phyloP scores from a whole-genome alignment of 2,888 invertebrate species.

The Autographa gamma region DNA sequence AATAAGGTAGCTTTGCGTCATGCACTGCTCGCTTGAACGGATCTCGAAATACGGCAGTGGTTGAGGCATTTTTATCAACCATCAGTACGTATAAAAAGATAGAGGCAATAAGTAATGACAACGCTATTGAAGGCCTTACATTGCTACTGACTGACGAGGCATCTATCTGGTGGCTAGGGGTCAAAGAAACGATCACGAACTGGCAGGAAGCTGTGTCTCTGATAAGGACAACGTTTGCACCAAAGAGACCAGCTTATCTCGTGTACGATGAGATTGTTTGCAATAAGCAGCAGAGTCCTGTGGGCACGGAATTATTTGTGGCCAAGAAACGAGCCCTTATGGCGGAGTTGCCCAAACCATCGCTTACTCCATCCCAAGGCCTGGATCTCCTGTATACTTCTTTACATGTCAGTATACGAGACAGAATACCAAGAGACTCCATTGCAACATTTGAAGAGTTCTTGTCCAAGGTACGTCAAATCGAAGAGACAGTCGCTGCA shows the following conservation, averaged over 20 bases:
- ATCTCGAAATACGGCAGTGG: constrained; percentile 4
- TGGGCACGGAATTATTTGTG: constrained; percentile 3
- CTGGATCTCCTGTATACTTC: constrained; percentile 5
- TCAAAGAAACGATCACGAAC: neutral
- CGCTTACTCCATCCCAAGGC: neutral
- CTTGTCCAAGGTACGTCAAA: constrained; percentile 7
- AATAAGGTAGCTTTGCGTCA: constrained; percentile 5
- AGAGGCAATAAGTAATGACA: constrained; percentile 7
- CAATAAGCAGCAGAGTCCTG: constrained; percentile 6
- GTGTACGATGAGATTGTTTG: constrained; percentile 9
- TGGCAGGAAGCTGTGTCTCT: neutral
- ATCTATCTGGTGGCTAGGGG: constrained; percentile 17
- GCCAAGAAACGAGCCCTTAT: constrained; percentile 19
- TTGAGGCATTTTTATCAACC: constrained; percentile 15
- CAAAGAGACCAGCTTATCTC: constrained; percentile 16
- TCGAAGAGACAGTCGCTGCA: neutral
- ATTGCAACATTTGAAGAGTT: neutral
- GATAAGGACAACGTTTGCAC: constrained; percentile 11
- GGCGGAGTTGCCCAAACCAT: constrained; percentile 11
- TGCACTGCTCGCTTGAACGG: constrained; percentile 15
- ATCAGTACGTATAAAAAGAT: constrained; percentile 8
- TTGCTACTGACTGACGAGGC: constrained; percentile 12
- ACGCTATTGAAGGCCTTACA: constrained; percentile 18
- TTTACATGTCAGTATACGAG: constrained; percentile 3
- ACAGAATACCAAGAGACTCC: constrained; percentile 14